Percentiles rank a stretch among this genome's conserved stretches.
Conservation (phyloP, 2,888 invertebrate genomes). For the Lasioglossum calceatum region DNA sequence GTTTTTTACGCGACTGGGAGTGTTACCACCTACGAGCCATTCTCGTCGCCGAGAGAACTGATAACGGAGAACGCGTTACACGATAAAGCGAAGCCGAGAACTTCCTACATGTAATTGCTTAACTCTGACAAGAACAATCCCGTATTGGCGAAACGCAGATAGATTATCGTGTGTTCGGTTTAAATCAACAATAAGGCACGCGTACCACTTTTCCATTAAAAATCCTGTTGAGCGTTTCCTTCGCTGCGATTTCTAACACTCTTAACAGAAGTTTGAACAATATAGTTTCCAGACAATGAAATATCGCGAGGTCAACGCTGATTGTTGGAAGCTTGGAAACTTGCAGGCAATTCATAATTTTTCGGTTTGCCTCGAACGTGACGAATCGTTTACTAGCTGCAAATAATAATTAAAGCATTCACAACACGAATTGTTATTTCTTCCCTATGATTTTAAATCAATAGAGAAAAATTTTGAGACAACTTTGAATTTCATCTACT, state of each 20-base stretch:
- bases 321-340: background rate
- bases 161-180: constrained; percentile 7
- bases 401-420: no score
- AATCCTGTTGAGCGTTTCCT: background rate
- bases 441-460: no score
- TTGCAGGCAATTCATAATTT: background rate
- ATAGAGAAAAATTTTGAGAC: no score
- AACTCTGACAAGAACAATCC: constrained; percentile 18
- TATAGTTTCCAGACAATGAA: background rate
- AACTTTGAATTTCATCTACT: no score
- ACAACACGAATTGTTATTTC: no score
- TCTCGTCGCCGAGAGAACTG: constrained; percentile 28
- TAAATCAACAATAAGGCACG: background rate
- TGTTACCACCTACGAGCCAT: constrained; percentile 44
- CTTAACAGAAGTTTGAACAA: background rate
- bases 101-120: constrained; percentile 44
- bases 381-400: no score
- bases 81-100: constrained; percentile 38
- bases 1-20: constrained; percentile 9
- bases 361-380: background rate
- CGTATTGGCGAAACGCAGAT: background rate
- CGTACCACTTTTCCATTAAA: background rate
- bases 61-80: constrained; percentile 25
- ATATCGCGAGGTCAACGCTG: background rate
- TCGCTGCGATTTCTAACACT: background rate